phyloP scores from a whole-genome alignment of 2,113 vertebrate species.

The Azemiops feae region DNA sequence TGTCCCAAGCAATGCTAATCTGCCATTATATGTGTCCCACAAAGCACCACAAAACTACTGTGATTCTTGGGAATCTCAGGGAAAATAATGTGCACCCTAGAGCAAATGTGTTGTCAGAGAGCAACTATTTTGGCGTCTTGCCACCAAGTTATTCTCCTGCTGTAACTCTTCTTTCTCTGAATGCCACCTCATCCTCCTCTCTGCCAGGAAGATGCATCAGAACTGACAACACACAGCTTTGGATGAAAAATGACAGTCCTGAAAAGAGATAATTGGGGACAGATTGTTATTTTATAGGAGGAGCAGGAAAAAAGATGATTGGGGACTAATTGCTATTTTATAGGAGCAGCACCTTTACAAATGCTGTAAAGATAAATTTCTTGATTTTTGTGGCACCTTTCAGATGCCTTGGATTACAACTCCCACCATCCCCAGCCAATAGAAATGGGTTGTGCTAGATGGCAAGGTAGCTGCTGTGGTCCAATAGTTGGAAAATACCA shows the following conservation, averaged over 20 bases:
- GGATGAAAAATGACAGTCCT: neutral
- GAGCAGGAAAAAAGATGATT: neutral
- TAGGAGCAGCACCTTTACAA: neutral
- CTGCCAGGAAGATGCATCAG: neutral
- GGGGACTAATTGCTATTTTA: neutral
- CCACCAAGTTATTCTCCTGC: too few species aligned
- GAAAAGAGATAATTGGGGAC: neutral
- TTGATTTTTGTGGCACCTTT: neutral
- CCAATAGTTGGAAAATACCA: neutral
- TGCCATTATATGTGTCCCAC: neutral
- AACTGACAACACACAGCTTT: neutral
- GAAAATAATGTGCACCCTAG: neutral
- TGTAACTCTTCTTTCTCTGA: neutral
- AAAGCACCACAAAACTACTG: neutral
- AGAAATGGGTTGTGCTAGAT: neutral
- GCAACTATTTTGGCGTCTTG: neutral
- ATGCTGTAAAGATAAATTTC: neutral
- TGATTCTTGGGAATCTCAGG: neutral
- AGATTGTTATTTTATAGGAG: neutral
- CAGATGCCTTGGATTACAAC: neutral
- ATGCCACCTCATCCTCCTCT: neutral
- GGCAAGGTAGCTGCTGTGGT: neutral
- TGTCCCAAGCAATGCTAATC: neutral
- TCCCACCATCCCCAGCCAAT: neutral
- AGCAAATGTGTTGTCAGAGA: neutral